These are phyloP conservation scores for Thyatira batis DNA, from an alignment of 2,888 invertebrate species.

Conservation along the genomic window DNA sequence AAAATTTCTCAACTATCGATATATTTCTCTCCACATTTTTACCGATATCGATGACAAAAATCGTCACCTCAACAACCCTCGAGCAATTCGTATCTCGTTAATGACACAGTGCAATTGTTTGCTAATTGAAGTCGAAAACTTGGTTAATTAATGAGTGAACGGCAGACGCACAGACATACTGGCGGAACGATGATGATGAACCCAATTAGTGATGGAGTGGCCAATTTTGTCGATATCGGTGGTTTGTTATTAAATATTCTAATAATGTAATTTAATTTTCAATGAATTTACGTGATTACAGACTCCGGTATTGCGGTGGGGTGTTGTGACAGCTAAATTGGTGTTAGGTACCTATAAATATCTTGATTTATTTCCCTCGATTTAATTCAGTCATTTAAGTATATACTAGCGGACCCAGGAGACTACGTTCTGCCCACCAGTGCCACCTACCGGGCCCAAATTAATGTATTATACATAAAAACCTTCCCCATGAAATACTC, in stretches of 20 bases:
- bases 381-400: too few species aligned
- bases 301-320: neutral
- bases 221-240: slow-evolving; percentile 38
- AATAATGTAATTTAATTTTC: neutral
- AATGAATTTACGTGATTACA: neutral
- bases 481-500: too few species aligned
- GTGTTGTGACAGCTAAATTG: slow-evolving; percentile 13
- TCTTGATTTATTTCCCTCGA: too few species aligned
- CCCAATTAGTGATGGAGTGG: slow-evolving; percentile 51
- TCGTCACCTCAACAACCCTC: neutral
- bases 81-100: slow-evolving; percentile 12
- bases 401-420: too few species aligned
- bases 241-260: slow-evolving; percentile 2
- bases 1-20: too few species aligned
- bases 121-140: slow-evolving; percentile 69
- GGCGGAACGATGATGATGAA: slow-evolving; percentile 21
- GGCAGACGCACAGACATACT: slow-evolving; percentile 23
- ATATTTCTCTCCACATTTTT: neutral
- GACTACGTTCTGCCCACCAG: too few species aligned
- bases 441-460: too few species aligned
- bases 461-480: too few species aligned
- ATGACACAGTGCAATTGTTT: slow-evolving; percentile 49
- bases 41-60: slow-evolving; percentile 18
- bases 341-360: too few species aligned
- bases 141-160: slow-evolving; percentile 56